Base-by-base conservation (phyloP, 1,140 invertebrate species). In the Psilanteris sp. region DNA sequence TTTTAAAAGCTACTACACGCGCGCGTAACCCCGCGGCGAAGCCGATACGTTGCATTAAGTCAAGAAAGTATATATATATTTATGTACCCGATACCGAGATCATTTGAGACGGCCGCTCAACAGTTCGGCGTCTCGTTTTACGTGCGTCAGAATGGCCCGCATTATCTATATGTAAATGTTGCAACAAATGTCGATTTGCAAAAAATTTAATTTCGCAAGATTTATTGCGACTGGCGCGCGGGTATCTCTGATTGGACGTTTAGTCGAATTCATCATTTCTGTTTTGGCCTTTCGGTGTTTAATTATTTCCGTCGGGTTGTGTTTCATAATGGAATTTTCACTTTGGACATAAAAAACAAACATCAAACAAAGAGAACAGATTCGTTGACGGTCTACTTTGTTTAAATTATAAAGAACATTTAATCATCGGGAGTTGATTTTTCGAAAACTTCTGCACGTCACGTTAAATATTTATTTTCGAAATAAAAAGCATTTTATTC, bases 1-100 rank as follows among this genome's bases (percentile, higher is more conserved):
- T 74, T 74, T 74, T 61, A n/a, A 66, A 73, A 16, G 52, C 54
- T 54, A 66, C 44, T 64, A 59, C 37, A 48, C 37, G 54, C 39
- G 46, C 37, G 54, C 39, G 46, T 41, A 54, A 54, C 37, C 37
- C 37, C 26, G 37, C 46, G 26, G 36, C 52, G 44, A 18, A 44
- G n/a, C 29, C 9, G 36, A 59, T 74, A 66, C 48, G 61, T 61
- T 68, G 41, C 54, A 68, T 55, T 62, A 68, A 62, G 62, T 61
- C 24, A 59, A 62, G 41, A 62, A 75, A 74, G 44, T 15, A 54
- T 48, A 39, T 54, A 57, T 64, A 41, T 15, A 54, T 48, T 48
- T 54, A 57, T 64, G 43, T 44, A 59, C 20, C 26, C 46, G 43
- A 54, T 62, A n/a, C n/a, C 44, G 57, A 52, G 46, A 77, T 66